These are phyloP conservation scores for Cetoscarus ocellatus DNA, from an alignment of 2,797 vertebrate species.

Conservation along the genomic window DNA sequence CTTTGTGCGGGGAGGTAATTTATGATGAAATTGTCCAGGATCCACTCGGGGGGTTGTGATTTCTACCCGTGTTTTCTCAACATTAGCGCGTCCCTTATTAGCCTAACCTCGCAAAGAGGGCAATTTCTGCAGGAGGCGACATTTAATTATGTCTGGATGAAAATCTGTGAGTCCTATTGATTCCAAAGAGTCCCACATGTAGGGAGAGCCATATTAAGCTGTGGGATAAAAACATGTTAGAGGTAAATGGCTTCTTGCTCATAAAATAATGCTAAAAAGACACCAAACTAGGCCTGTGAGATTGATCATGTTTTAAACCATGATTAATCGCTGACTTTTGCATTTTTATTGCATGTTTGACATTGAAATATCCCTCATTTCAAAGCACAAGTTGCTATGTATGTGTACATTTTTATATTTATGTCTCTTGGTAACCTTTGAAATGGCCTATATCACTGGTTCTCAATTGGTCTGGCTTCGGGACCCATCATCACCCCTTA, in stretches of 20 bases:
- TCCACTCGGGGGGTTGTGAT: slow-evolving; percentile 66
- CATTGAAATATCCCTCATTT: too few species aligned
- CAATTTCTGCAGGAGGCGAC: slow-evolving; percentile 69
- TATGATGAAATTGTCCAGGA: slow-evolving; percentile 76
- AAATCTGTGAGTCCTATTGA: slow-evolving; percentile 70
- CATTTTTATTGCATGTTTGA: too few species aligned
- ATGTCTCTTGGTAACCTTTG: too few species aligned
- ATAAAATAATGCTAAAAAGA: slow-evolving; percentile 29
- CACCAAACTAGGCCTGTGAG: not conserved
- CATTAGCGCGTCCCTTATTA: slow-evolving; percentile 75
- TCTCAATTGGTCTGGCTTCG: too few species aligned
- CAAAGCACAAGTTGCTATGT: too few species aligned
- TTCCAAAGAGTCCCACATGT: slow-evolving; percentile 54
- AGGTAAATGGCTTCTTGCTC: slow-evolving; percentile 11
- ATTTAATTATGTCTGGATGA: slow-evolving; percentile 76
- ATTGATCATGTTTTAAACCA: too few species aligned
- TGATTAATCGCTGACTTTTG: too few species aligned
- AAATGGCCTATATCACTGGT: too few species aligned
- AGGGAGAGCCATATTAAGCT: slow-evolving; percentile 15
- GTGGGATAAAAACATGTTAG: slow-evolving; percentile 6
- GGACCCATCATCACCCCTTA: too few species aligned
- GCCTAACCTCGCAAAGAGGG: slow-evolving; percentile 70
- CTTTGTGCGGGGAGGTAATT: slow-evolving; percentile 77
- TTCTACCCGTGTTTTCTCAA: slow-evolving; percentile 75
- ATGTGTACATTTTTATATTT: too few species aligned